Evolutionary conservation across 2,797 vertebrate genomes (phyloP).

Genomic region (Coregonus suidteri): DNA sequence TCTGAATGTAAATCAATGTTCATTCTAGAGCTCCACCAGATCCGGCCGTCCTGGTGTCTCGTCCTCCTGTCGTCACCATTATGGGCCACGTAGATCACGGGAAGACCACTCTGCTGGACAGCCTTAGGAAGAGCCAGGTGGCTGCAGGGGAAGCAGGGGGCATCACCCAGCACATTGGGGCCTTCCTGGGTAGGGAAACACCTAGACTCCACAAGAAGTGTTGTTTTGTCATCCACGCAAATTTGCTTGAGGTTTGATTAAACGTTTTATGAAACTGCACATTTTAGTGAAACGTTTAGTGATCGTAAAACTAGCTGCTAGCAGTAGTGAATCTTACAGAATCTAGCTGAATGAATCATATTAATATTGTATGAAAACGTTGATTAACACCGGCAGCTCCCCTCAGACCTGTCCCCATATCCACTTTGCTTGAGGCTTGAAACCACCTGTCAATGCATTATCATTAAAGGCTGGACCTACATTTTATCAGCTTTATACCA

Average conservation of each 20-base stretch:
- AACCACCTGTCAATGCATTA: background rate
- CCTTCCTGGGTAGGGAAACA: constrained; percentile 83
- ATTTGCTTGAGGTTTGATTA: no score
- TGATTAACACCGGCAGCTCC: background rate
- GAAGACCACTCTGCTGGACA: constrained; percentile 93
- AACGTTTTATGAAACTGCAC: no score
- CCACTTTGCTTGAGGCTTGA: background rate
- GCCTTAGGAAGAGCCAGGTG: constrained; percentile 87
- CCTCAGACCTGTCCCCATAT: background rate
- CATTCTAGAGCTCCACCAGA: constrained; percentile 72
- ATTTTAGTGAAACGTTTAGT: no score
- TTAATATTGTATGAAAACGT: background rate
- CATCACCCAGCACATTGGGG: constrained; percentile 96
- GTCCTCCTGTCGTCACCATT: constrained; percentile 90
- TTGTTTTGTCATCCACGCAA: background rate
- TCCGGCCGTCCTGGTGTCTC: constrained; percentile 71
- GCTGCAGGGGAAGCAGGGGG: constrained; percentile 86
- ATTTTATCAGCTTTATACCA: no score
- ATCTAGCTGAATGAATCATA: background rate
- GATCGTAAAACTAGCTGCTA: background rate
- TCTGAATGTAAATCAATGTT: background rate
- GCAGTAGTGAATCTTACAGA: background rate
- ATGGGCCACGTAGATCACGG: constrained; percentile 98
- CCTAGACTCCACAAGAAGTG: background rate
- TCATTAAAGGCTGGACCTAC: background rate